These are phyloP conservation scores for Carabus problematicus DNA, from an alignment of 2,888 invertebrate genomes.

Conservation along the genomic window DNA sequence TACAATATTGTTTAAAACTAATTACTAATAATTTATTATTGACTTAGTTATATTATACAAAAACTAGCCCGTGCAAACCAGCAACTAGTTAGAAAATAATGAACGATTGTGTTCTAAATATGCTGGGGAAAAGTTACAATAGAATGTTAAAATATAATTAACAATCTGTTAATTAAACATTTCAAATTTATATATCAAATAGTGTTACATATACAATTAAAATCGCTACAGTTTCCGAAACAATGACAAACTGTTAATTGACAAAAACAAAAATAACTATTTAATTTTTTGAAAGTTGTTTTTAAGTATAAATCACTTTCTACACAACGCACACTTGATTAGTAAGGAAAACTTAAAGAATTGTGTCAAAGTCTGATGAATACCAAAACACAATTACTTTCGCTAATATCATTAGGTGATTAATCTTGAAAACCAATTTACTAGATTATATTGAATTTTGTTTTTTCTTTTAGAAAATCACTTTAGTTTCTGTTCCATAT, in stretches of 20 bases:
- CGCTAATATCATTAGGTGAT: not conserved
- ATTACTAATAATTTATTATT: too few species aligned
- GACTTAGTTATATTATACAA: too few species aligned
- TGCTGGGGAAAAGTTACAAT: not conserved
- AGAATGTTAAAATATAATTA: not conserved
- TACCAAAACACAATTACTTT: not conserved
- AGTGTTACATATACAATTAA: too few species aligned
- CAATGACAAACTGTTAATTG: conserved; percentile 20
- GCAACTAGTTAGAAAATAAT: not conserved
- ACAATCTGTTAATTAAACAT: not conserved
- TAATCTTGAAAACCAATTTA: not conserved
- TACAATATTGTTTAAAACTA: too few species aligned
- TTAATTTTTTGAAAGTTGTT: conserved; percentile 37
- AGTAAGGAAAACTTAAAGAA: conserved; percentile 31
- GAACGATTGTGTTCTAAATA: not conserved
- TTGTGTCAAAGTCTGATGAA: conserved; percentile 3
- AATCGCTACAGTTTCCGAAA: not conserved
- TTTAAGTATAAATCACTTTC: conserved; percentile 37
- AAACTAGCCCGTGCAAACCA: too few species aligned
- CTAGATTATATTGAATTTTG: conserved; percentile 1
- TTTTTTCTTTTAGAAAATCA: not conserved
- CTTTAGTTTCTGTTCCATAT: not conserved
- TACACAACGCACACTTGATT: conserved; percentile 25
- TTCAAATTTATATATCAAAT: too few species aligned
- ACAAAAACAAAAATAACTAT: conserved; percentile 31